Base-by-base conservation (phyloP, 2,888 invertebrate genomes). In the Glaucopsyche alexis region DNA sequence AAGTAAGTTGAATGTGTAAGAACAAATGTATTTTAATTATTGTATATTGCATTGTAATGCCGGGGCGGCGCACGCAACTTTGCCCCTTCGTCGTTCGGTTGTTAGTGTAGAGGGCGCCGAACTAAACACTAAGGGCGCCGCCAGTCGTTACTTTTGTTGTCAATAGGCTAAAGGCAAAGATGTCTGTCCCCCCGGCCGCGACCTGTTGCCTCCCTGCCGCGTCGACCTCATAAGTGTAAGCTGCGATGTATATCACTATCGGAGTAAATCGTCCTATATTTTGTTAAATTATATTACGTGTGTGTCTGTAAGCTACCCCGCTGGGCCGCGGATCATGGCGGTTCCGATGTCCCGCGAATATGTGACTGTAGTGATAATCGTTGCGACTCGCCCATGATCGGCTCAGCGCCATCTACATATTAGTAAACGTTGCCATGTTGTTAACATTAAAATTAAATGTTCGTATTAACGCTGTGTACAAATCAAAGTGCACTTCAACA, bases 1-100 rank as follows among this genome's bases (percentile, higher is more conserved):
- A 91, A 91, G 92, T 93, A 93, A 93, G 93, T 91, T 88, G 92
- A 90, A 91, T 89, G 85, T 89, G 86, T 91, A 91, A 91, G 91
- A 88, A 91, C 89, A 90, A 90, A 87, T 90, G 92, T 93, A 93
- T 93, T 93, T 92, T 93, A 93, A 91, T 88, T 85, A 91, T 88
- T 90, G 91, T 91, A 90, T 91, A 92, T 91, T 87, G 84, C 86
- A 86, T 78, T 78, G 84, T 84, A 83, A 82, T 79, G 82, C 80
- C 78, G 83, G 80, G 81, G 82, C 82, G 78, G 75, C 79, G 79
- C 80, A 73, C 73, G 80, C 78, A 77, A 80, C 84, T 83, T 82
- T 81, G 82, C 75, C 73, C 71, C 78, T 71, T 71, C 75, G 78
- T 81, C 81, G 79, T 82, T 82, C 73, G 74, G 76, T 81, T 78